Evolutionary conservation across 2,888 invertebrate species (phyloP).

Genomic region (Pharmacophagus antenor): DNA sequence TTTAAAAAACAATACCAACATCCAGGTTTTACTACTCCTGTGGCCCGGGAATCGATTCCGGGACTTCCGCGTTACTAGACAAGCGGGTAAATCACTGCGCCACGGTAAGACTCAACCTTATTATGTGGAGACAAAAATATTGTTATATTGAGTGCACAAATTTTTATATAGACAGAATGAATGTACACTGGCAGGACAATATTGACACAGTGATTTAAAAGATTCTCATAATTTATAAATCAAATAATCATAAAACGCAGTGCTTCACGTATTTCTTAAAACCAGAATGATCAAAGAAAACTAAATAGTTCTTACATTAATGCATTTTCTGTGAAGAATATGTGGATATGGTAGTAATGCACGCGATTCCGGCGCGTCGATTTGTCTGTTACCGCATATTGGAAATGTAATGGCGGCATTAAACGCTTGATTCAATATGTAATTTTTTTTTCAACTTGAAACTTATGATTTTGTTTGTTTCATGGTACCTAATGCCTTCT

Average conservation of each 20-base stretch:
- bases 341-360: conserved; percentile 25
- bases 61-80: no score
- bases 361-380: conserved; percentile 29
- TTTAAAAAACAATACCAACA: no score
- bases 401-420: conserved; percentile 26
- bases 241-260: background rate
- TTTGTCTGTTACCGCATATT: conserved; percentile 25
- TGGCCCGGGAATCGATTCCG: no score
- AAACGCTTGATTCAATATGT: conserved; percentile 11
- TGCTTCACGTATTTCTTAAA: background rate
- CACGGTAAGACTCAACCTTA: no score
- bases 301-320: conserved; percentile 32
- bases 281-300: conserved; percentile 2
- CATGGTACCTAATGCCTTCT: no score
- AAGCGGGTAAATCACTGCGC: no score
- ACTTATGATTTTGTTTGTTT: background rate
- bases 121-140: no score
- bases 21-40: no score
- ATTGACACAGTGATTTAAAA: no score
- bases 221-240: background rate
- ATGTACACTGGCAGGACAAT: background rate
- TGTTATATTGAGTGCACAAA: no score
- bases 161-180: background rate
- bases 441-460: background rate
- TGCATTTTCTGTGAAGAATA: conserved; percentile 26